Evolutionary conservation across 1,140 invertebrate species (phyloP).

Genomic region (Megalopta genalis): DNA sequence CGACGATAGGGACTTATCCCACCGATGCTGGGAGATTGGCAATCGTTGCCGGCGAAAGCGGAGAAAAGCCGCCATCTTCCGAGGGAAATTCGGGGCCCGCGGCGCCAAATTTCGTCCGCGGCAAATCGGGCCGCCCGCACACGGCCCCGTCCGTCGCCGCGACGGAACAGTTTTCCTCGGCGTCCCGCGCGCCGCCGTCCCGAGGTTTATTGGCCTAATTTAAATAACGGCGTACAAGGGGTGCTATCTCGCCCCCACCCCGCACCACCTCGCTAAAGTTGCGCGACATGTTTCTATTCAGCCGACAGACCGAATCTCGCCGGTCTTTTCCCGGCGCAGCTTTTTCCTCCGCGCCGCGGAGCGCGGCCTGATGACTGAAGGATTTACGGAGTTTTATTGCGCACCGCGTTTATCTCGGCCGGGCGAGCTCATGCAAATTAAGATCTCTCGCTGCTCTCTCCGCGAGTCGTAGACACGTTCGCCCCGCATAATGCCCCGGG

Average conservation of each 20-base stretch:
- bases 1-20: slow-evolving; percentile 44
- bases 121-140: not conserved
- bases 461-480: slow-evolving; percentile 54
- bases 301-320: slow-evolving; percentile 6
- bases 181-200: not conserved
- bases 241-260: slow-evolving; percentile 41
- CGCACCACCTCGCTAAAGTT: not conserved
- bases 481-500: slow-evolving; percentile 31
- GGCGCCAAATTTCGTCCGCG: not conserved
- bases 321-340: not conserved
- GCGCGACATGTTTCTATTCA: slow-evolving; percentile 1
- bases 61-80: no score
- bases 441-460: slow-evolving; percentile 57
- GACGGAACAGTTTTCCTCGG: not conserved
- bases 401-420: slow-evolving; percentile 63
- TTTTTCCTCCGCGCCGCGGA: slow-evolving; percentile 11
- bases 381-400: slow-evolving; percentile 69
- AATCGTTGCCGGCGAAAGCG: slow-evolving; percentile 24
- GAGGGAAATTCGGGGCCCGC: no score
- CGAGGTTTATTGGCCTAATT: slow-evolving; percentile 72
- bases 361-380: slow-evolving; percentile 65
- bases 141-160: not conserved
- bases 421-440: slow-evolving; percentile 61
- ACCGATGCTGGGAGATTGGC: slow-evolving; percentile 1
- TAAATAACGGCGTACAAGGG: slow-evolving; percentile 66